Evolutionary conservation across 2,888 invertebrate genomes (phyloP), one percentile per base, ranked within the genome.

Genomic region (Adelphocoris suturalis): DNA sequence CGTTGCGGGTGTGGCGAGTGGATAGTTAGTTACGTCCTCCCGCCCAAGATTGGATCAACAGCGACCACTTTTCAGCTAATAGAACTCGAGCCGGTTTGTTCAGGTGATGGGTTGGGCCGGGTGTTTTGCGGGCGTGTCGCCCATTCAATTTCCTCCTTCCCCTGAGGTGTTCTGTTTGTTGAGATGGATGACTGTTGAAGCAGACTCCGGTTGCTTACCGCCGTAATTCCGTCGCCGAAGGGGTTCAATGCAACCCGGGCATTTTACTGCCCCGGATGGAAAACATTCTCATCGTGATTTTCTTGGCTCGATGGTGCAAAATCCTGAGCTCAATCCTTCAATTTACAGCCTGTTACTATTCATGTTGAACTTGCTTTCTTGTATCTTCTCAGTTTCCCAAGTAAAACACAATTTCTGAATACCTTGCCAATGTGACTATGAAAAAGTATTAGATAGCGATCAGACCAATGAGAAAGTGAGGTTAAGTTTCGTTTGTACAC

Each of bases 121-220:
- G 19, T 61, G 61, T 19, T 61, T 16, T 14, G 61, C 61, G 61
- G 61, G 61, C 61, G 61, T 61, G 61, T 61, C 61, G 61, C 61
- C 61, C 61, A n/a, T 61, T 61, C 61, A 61, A 61, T 61, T 61
- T 61, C 61, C 61, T 61, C 9, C 61, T 61, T 61, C 61, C 61
- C 61, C n/a, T 61, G 61, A 61, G n/a, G 37, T 37, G n/a, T n/a
- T 61, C 61, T 61, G 61, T 61, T 61, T 61, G 61, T 0, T 3
- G 61, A 61, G 61, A 61, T 61, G 61, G 61, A 61, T 61, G 61
- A 61, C 61, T 61, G n/a, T 16, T 61, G 61, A 19, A 4, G 61
- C n/a, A 61, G 61, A 16, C 19, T 61, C 61, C 61, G 4, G n/a
- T 61, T 9, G n/a, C 61, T 61, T 61, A 16, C 61, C 13, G 52